A percentile compares a stretch with the other conserved stretches of the same genome.
Conservation (phyloP, 2,888 invertebrate species). For the Noctua janthe region DNA sequence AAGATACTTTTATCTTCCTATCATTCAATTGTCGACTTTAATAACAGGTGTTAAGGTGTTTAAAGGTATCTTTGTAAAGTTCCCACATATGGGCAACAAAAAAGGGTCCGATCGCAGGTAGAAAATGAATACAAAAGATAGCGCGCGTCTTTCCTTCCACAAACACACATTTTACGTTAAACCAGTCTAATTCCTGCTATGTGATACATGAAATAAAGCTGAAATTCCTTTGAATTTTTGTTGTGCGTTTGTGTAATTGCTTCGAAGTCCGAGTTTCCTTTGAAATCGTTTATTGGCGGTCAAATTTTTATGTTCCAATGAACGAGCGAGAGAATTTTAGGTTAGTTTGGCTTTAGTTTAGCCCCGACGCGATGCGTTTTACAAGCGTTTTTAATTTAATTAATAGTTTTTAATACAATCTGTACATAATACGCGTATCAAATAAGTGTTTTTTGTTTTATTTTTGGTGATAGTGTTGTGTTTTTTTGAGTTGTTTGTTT, state of each 20-base stretch:
- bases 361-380: slow-evolving; percentile 75
- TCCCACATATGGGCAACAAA: slow-evolving; percentile 76
- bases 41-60: slow-evolving; percentile 55
- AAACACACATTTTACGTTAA: slow-evolving; percentile 54
- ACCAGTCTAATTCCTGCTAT: slow-evolving; percentile 45
- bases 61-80: slow-evolving; percentile 44
- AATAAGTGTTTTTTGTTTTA: slow-evolving; percentile 62
- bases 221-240: slow-evolving; percentile 61
- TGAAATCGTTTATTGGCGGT: slow-evolving; percentile 84
- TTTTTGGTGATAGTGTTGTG: slow-evolving; percentile 46
- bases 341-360: slow-evolving; percentile 83
- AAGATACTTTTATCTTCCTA: slow-evolving; percentile 22
- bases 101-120: slow-evolving; percentile 88
- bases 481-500: slow-evolving; percentile 20
- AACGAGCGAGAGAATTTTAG: slow-evolving; percentile 80
- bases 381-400: slow-evolving; percentile 64
- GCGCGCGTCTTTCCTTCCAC: slow-evolving; percentile 77
- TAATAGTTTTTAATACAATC: slow-evolving; percentile 55
- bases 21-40: slow-evolving; percentile 68
- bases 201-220: slow-evolving; percentile 63
- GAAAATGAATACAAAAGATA: slow-evolving; percentile 86
- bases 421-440: slow-evolving; percentile 40
- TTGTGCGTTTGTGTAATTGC: slow-evolving; percentile 70
- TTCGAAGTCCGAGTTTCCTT: slow-evolving; percentile 78
- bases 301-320: slow-evolving; percentile 84